Evolutionary conservation across 2,113 vertebrate genomes (phyloP).

Genomic region (Candoia aspera): DNA sequence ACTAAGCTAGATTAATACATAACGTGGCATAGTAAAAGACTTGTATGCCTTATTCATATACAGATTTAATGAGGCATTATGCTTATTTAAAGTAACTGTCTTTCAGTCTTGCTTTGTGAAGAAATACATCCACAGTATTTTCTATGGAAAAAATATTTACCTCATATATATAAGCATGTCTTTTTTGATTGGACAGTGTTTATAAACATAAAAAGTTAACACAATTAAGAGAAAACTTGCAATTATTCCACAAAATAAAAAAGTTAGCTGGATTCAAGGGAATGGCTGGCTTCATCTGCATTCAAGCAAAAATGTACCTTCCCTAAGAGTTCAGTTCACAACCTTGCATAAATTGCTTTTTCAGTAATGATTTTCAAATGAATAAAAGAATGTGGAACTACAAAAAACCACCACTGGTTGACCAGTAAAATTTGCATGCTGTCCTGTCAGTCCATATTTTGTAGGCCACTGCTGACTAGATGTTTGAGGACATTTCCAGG

Average conservation of each 20-base stretch:
- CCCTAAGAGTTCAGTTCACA: slow-evolving; percentile 16
- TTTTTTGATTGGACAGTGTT: not conserved
- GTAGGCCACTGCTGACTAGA: slow-evolving; percentile 49
- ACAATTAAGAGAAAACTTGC: not conserved
- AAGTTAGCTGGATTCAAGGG: not conserved
- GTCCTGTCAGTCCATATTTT: slow-evolving; percentile 48
- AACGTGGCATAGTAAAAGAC: not conserved
- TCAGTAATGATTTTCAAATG: slow-evolving; percentile 2
- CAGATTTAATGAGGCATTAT: not conserved
- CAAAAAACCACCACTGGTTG: slow-evolving; percentile 1
- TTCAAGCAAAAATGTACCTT: slow-evolving; percentile 37
- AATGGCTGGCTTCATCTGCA: slow-evolving; percentile 40
- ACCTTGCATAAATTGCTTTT: not conserved
- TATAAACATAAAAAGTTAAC: too few species aligned
- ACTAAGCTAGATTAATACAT: not conserved
- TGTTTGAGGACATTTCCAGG: slow-evolving; percentile 55
- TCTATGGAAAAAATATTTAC: not conserved
- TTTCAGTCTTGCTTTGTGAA: not conserved
- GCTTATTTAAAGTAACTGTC: not conserved
- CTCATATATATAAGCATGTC: not conserved
- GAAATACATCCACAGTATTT: not conserved
- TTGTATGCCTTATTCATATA: not conserved
- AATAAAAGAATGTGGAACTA: not conserved
- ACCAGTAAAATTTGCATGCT: slow-evolving; percentile 36
- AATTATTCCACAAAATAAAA: not conserved